phyloP scores from a whole-genome alignment of 2,797 vertebrate species.

The Pipistrellus nathusii region DNA sequence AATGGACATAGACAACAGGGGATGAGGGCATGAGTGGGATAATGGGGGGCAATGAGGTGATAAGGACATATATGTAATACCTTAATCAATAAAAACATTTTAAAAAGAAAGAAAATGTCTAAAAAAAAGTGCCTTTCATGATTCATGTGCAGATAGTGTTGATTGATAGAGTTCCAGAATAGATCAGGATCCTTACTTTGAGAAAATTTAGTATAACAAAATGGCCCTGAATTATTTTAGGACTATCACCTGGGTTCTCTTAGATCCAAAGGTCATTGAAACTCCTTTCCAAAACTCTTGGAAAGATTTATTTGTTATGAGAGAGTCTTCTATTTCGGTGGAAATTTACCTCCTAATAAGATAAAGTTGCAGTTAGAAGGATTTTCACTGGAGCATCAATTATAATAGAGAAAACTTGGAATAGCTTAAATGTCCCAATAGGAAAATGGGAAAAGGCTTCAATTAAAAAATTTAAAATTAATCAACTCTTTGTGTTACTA shows the following conservation, averaged over 20 bases:
- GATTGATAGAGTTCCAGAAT: neutral
- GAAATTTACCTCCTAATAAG: neutral
- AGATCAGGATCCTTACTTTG: neutral
- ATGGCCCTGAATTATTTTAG: neutral
- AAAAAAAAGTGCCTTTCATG: neutral
- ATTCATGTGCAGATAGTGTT: neutral
- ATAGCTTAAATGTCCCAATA: neutral
- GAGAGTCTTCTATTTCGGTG: neutral
- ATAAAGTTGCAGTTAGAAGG: neutral
- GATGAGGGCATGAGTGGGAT: too few relatives aligned
- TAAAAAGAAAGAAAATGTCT: neutral
- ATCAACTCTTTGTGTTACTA: neutral
- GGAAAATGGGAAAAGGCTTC: neutral
- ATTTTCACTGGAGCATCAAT: neutral
- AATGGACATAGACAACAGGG: too few relatives aligned
- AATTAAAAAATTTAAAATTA: neutral
- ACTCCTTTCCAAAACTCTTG: conserved; percentile 1
- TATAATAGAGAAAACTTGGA: neutral
- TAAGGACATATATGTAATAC: too few relatives aligned
- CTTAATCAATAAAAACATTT: too few relatives aligned
- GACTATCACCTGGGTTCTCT: neutral
- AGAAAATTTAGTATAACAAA: neutral
- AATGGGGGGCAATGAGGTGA: too few relatives aligned
- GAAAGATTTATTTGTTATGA: neutral
- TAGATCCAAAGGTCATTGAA: neutral